Base-by-base conservation (phyloP, 1,140 invertebrate genomes). In the Drosophila tropicalis region DNA sequence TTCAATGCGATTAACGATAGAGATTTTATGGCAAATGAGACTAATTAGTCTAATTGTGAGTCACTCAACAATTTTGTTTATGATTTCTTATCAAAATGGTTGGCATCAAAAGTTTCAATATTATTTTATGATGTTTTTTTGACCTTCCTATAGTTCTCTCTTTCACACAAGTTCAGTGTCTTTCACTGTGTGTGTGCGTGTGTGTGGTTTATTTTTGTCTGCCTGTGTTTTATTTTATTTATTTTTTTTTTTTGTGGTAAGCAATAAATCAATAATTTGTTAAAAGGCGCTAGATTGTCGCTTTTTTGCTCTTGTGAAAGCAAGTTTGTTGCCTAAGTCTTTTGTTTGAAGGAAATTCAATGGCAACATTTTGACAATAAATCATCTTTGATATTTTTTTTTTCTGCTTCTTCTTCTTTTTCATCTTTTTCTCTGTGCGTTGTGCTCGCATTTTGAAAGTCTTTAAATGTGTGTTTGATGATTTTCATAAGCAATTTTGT, bases 251-350 rank as follows among this genome's bases (percentile, higher is more conserved):
- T n/a, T 22, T 51, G 44, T 51, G 17, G 44, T 57, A 51, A 70
- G 73, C 77, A 61, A 83, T 87, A 87, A 87, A 84, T 87, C 76
- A 87, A 80, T 87, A 87, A 83, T 80, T 80, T 84, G 80, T 87
- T 80, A 77, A 80, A 60, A 71, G 75, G 72, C 84, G 80, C 83
- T 76, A 76, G 73, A 44, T 62, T 62, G 41, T 62, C 12, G 13
- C 41, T 61, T 34, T 67, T 32, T 57, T 47, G 39, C n/a, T 57
- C 67, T 84, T 81, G 85, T 89, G 84, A 89, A 90, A 90, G 86
- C 86, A 82, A 90, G 87, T 90, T 90, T 77, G 87, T 87, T 86
- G 86, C 77, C 87, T 76, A 86, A 90, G 87, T 90, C 87, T 83
- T 90, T 90, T 83, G 82, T 83, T 80, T 80, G 66, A 80, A 76